These are phyloP conservation scores for Solenodon paradoxus DNA, from an alignment of 2,113 vertebrate genomes.

Conservation along the genomic window DNA sequence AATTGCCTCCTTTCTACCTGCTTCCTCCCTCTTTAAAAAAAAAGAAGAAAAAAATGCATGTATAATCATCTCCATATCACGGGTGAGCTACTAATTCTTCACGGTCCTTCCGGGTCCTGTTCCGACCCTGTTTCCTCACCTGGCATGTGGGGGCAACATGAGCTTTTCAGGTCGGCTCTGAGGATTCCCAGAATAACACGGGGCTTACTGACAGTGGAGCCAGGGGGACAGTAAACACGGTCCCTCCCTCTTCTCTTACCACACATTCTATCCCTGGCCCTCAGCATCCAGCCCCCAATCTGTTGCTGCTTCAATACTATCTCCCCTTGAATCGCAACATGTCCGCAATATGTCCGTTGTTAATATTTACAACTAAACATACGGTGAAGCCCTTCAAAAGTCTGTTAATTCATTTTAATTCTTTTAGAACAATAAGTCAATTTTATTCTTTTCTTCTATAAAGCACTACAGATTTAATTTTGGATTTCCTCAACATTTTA, in stretches of 20 bases:
- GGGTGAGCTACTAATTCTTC: neutral
- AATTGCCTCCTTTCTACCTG: no score
- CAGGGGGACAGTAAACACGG: neutral
- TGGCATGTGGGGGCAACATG: neutral
- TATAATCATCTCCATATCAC: neutral
- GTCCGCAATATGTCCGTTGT: no score
- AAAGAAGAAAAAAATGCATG: no score
- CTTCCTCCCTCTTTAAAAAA: no score
- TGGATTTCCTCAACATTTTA: neutral
- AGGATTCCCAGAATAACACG: neutral
- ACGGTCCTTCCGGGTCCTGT: no score
- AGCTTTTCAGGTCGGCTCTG: neutral
- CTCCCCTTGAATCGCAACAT: neutral
- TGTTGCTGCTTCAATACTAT: neutral
- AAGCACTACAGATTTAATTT: neutral
- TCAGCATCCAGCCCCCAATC: neutral
- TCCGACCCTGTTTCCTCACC: neutral
- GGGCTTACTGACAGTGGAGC: neutral
- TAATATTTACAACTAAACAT: no score
- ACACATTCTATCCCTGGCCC: neutral
- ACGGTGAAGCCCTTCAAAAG: no score
- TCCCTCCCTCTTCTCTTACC: neutral
- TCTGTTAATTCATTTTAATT: neutral
- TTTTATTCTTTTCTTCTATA: neutral
- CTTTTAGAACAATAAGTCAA: neutral